Conservation (phyloP, 2,113 vertebrate genomes). For the Campylomormyrus tamandua region DNA sequence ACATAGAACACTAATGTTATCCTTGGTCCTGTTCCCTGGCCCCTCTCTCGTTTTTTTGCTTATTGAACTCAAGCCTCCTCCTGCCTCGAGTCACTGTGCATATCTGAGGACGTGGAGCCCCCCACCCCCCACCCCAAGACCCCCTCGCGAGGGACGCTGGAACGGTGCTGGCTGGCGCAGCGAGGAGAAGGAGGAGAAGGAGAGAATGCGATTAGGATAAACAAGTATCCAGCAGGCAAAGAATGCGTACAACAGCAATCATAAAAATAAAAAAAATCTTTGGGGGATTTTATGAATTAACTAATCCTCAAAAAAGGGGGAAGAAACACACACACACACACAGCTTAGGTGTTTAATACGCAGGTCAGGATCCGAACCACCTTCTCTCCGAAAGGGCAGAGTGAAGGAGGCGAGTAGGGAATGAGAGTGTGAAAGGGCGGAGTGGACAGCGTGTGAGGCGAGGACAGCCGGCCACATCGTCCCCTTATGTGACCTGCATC, state of each 20-base stretch:
- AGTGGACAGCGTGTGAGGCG: slow-evolving; percentile 16
- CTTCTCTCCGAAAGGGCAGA: neutral
- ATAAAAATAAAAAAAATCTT: neutral
- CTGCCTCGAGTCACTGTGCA: neutral
- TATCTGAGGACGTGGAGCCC: neutral
- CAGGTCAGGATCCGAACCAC: neutral
- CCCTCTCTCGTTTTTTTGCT: slow-evolving; percentile 25
- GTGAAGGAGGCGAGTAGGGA: neutral
- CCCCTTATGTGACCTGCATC: neutral
- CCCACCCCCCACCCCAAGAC: neutral
- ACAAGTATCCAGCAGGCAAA: neutral
- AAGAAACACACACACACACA: neutral
- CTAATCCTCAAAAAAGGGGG: neutral
- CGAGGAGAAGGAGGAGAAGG: neutral
- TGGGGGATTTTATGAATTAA: neutral
- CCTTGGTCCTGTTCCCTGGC: slow-evolving; percentile 39
- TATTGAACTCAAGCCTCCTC: slow-evolving; percentile 23
- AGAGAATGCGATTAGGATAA: neutral
- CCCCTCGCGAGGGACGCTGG: neutral
- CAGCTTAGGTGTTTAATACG: neutral
- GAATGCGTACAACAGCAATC: neutral
- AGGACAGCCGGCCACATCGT: neutral
- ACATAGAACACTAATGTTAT: slow-evolving; percentile 41
- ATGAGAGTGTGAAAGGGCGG: neutral
- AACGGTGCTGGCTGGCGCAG: neutral